Evolutionary conservation across 2,113 vertebrate species (phyloP).

Genomic region (Gopherus flavomarginatus): DNA sequence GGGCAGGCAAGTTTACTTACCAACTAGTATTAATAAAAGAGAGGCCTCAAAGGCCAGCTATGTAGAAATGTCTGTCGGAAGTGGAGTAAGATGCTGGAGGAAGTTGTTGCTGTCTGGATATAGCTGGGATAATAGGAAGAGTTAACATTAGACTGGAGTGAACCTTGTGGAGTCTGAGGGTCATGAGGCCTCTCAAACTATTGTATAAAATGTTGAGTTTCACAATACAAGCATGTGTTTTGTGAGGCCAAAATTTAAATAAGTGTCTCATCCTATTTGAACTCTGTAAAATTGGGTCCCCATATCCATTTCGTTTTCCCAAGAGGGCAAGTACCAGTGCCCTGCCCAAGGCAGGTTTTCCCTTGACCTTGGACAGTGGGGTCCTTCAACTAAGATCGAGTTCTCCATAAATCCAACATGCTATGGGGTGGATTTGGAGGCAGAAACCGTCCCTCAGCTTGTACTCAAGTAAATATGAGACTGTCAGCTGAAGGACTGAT

Average conservation of each 20-base stretch:
- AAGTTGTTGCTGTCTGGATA: neutral
- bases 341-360: neutral
- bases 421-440: neutral
- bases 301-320: neutral
- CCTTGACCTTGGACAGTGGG: neutral
- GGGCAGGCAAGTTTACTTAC: neutral
- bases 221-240: neutral
- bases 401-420: neutral
- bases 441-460: too few relatives aligned
- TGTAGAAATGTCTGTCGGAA: neutral
- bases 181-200: neutral
- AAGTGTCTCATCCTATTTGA: neutral
- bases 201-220: neutral
- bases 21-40: neutral
- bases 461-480: too few relatives aligned
- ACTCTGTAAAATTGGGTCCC: neutral
- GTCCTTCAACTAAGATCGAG: neutral
- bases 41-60: neutral
- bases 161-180: neutral
- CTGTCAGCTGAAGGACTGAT: too few relatives aligned
- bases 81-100: neutral
- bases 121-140: neutral
- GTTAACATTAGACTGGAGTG: neutral
- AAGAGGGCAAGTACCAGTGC: neutral
- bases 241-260: neutral